Evolutionary conservation across 2,888 invertebrate species (phyloP), one percentile per base, ranked within the genome.

Genomic region (Ennomos erosarius): DNA sequence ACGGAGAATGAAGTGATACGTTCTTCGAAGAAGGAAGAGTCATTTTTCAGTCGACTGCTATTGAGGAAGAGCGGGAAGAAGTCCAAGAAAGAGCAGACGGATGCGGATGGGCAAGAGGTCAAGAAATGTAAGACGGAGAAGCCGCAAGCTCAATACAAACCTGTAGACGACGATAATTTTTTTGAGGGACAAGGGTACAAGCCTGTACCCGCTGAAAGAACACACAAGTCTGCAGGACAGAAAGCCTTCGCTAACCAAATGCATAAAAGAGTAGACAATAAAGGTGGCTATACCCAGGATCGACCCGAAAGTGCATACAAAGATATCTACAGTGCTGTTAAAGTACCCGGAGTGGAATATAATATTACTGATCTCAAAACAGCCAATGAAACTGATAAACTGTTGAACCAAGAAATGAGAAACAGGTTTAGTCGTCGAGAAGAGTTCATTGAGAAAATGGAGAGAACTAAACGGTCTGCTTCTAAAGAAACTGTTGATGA

Each of bases 31-130:
- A 90, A 93, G 79, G 93, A 94, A 76, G 87, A 94, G 77, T 91
- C 93, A 64, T 94, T 95, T 79, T 94, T 96, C 76, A 95, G 95
- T 56, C 92, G 96, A 64, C 82, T 96, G 53, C 91, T 96, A 43
- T 90, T 95, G 40, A 93, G 96, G 68, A 94, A 95, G 71, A 96
- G 96, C 55, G 95, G 95, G 35, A 95, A 95, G 76, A 95, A 95
- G 79, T 94, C 95, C 61, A 94, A 95, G 69, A 92, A 93, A 59
- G 93, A 93, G 37, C 87, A 84, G 58, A 84, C 82, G 0, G 90
- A 90, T 40, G 88, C 88, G 11, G 92, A 89, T 37, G 79, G 83
- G 36, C 84, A 86, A 51, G 92, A 91, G 53, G 77, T 85, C 2
- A 93, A 87, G 65, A 85, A 88, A 69, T 77, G 83, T 13, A 89